Base-by-base conservation (phyloP, 2,888 invertebrate genomes). In the Drosophila algonquin region DNA sequence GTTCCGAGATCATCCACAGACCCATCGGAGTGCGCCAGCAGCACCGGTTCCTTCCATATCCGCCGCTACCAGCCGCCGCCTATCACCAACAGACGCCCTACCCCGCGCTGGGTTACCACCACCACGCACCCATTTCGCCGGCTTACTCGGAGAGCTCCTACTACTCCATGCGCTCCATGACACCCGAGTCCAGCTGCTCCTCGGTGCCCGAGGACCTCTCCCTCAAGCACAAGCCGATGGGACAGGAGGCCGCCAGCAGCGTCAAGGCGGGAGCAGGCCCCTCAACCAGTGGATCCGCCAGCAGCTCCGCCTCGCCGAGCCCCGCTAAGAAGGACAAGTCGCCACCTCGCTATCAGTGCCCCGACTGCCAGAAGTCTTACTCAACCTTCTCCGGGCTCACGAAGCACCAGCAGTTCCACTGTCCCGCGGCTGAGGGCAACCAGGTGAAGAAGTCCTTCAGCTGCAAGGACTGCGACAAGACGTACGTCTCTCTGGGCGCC, bases 391-490 rank as follows among this genome's bases (percentile, higher is more conserved):
- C 98, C 18, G 99, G 99, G 0, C 94, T 99, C n/a, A 96, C 97
- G 1, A 99, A 99, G 92, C 99, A 99, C 90, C 96, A 97, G 85
- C 98, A 99, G 92, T 98, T 98, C 93, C 99, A 99, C 90, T 99
- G 98, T 91, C 96, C 97, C 0, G 97, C 97, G 1, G 95, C 96
- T 62, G 95, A 95, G 83, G 96, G 96, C 8, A 96, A 96, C 76
- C 94, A 95, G 55, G 96, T 97, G 53, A 96, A 98, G 91, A 98
- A 98, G 92, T 96, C 97, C 32, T 98, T 98, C 93, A 96, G 96
- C 91, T 99, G 99, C 94, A 98, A 98, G 92, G 97, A 96, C 92
- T 99, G 99, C 93, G 97, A 98, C 77, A 99, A 99, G 93, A 96
- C 97, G 24, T 99, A 99, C 93, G 97, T 97, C 10, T 98, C 98